These are phyloP conservation scores for Nyctalus aviator DNA, from an alignment of 2,797 vertebrate species.

Conservation along the genomic window DNA sequence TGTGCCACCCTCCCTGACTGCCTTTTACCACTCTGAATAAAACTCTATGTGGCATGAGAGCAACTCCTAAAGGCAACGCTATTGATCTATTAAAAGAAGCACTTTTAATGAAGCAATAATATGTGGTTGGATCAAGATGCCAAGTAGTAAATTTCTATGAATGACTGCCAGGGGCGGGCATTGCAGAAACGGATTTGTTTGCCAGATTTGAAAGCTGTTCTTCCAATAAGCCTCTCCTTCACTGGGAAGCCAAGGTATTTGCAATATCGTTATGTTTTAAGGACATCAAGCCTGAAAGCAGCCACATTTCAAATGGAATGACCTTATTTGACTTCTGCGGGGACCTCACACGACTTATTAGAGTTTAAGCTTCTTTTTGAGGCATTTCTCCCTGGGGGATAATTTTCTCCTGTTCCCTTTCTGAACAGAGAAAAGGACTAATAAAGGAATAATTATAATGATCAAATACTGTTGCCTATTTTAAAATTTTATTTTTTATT, in stretches of 20 bases:
- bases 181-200: conserved; percentile 61
- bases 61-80: conserved; percentile 78
- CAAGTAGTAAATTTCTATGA: conserved; percentile 73
- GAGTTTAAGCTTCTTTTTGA: not conserved
- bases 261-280: not conserved
- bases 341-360: not conserved
- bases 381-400: not conserved
- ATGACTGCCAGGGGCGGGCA: conserved; percentile 69
- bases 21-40: conserved; percentile 76
- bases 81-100: conserved; percentile 84
- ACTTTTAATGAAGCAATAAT: conserved; percentile 85
- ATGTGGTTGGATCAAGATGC: conserved; percentile 69
- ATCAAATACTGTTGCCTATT: not conserved
- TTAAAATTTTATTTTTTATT: not conserved
- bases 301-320: not conserved
- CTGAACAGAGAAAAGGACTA: not conserved
- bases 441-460: not conserved
- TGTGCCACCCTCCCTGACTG: conserved; percentile 75
- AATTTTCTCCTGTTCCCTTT: not conserved
- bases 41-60: conserved; percentile 76
- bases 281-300: not conserved
- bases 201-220: conserved; percentile 70
- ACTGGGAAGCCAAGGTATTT: not conserved
- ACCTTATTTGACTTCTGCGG: not conserved
- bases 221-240: conserved; percentile 55